Conservation (phyloP, 1,140 invertebrate species). For the Aphis gossypii region DNA sequence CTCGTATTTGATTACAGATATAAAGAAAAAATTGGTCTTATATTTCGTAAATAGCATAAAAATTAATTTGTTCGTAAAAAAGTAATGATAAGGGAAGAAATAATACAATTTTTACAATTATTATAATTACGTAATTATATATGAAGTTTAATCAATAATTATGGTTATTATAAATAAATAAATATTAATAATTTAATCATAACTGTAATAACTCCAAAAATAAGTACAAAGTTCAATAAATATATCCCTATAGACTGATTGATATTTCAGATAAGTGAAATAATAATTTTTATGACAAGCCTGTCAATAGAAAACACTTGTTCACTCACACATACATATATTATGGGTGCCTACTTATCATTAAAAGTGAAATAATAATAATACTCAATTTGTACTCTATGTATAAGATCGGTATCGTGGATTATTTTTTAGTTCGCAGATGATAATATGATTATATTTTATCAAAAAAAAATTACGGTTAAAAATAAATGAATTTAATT, state of each 20-base stretch:
- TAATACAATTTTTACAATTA: not conserved
- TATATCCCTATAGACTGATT: not conserved
- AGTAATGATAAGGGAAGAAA: not conserved
- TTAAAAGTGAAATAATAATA: not conserved
- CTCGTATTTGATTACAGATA: not conserved
- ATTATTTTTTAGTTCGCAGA: not conserved
- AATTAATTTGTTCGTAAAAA: not conserved
- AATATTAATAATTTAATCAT: not conserved
- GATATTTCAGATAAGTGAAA: not conserved
- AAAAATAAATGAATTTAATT: not conserved
- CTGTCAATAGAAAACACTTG: not conserved
- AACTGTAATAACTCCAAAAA: not conserved
- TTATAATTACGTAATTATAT: not conserved
- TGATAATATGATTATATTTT: not conserved
- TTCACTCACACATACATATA: not conserved
- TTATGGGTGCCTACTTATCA: not conserved
- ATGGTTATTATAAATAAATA: not conserved
- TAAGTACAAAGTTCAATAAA: not conserved
- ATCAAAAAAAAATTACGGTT: not conserved
- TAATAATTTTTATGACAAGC: not conserved
- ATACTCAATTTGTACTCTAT: not conserved
- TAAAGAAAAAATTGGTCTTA: not conserved
- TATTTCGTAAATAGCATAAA: not conserved
- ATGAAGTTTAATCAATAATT: not conserved
- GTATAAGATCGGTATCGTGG: not conserved